phyloP scores from a whole-genome alignment of 2,888 invertebrate genomes.

The Eristalis arbustorum region DNA sequence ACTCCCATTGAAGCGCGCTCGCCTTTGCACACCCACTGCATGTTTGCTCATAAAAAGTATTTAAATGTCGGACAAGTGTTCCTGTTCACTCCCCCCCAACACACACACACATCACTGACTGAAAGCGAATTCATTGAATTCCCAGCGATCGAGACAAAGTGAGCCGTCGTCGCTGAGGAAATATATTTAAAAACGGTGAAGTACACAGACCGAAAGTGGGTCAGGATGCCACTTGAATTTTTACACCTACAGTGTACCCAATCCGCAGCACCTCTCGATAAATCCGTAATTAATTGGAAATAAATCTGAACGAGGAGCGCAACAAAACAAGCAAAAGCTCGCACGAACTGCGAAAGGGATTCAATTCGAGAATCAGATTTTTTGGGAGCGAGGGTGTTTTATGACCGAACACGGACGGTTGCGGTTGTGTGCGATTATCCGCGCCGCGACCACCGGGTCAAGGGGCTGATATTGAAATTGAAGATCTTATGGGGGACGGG shows the following conservation, averaged over 20 bases:
- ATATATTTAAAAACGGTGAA: not conserved
- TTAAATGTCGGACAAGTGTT: slow-evolving; percentile 38
- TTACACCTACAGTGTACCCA: slow-evolving; percentile 31
- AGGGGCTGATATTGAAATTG: not conserved
- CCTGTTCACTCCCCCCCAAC: not conserved
- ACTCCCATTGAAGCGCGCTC: not conserved
- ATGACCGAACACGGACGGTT: not conserved
- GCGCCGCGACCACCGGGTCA: not conserved
- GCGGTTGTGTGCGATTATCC: not conserved
- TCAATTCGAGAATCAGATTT: not conserved
- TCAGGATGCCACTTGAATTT: slow-evolving; percentile 53
- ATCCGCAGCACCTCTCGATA: slow-evolving; percentile 27
- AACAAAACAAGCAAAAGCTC: not conserved
- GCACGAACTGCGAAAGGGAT: not conserved
- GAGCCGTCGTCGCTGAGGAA: not conserved
- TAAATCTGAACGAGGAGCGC: slow-evolving; percentile 2
- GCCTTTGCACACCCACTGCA: not conserved
- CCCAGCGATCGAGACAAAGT: not conserved
- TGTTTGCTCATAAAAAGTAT: slow-evolving; percentile 45
- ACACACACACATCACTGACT: not conserved
- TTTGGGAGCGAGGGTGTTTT: not conserved
- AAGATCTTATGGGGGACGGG: not conserved
- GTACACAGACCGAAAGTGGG: slow-evolving; percentile 24
- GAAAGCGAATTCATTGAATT: slow-evolving; percentile 23
- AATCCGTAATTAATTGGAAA: slow-evolving; percentile 54